Base-by-base conservation (phyloP, 30 jellyfish, hydroid and myxozoan species). In the Hydra vulgaris region DNA sequence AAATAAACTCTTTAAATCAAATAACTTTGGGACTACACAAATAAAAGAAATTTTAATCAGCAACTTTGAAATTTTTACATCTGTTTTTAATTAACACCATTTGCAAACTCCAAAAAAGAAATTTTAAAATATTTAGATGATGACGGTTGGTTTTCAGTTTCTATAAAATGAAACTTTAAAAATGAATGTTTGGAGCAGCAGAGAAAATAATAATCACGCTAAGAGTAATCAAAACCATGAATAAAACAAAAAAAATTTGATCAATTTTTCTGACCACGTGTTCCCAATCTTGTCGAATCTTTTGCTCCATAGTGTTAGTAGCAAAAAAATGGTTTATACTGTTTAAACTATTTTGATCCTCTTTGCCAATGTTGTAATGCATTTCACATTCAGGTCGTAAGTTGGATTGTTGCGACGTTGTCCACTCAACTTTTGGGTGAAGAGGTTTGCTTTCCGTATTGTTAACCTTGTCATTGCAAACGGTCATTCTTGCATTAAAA, bases 201-300 rank as follows among this genome's bases (percentile, higher is more conserved):
- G 27, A 54, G 18, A 78, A 21, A 19, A 78, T 23, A 0, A 56
- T 75, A 53, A 54, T 52, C 4, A 26, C 85, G 25, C 85, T 78
- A 1, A 52, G 18, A 5, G 69, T 12, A 17, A 78, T 56, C 54
- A 75, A 23, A 7, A 25, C 78, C 54, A 61, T 15, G 23, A 78
- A 78, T 7, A 61, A 7, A 3, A 56, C 21, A 25, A 78, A 78
- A 55, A 54, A 78, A 8, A 78, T 20, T 52, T 75, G 25, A 52
- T 78, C 85, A 21, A 78, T 52, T 8, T 53, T 54, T 53, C 23
- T 52, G n/a, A 56, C 77, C 79, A 78, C 79, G 15, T 55, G 27
- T 21, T 54, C 54, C 85, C 85, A 78, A 78, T 78, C 85, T 21
- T 54, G 55, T 5, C 54, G 66, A 23, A 53, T 78, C 66, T 26